Evolutionary conservation across 2,797 vertebrate genomes (phyloP), one percentile per base, ranked within the genome.

Genomic region (Pempheris klunzingeri): DNA sequence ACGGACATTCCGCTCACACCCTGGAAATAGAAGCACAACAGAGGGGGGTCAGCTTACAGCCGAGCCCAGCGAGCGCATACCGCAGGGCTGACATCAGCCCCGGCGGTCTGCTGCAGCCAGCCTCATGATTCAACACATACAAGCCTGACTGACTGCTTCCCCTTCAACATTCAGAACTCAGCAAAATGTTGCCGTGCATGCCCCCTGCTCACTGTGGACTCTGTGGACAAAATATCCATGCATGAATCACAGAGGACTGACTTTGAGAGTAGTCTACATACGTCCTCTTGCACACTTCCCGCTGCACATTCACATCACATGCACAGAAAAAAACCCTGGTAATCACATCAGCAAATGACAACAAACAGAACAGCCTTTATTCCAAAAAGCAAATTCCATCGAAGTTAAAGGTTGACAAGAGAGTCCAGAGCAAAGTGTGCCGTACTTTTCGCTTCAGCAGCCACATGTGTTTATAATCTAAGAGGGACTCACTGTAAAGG

Each of bases 1-100:
- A 98, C 96, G 96, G 98, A 99, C 98, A 99, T 99, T 95, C 97
- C 98, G 98, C 97, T 98, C 95, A 97, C 96, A 96, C 97, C 97
- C 98, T 99, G 94, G 81, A 96, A 87, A 95, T 70, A 93, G 62
- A 95, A 92, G 87, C 90, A 94, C 59, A 92, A 91, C 85, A 88
- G 79, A 88, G 71, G 78, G 75, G 57, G 77, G 78, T 91, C 84
- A 90, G 84, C 41, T 86, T 89, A 84, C 82, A 92, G 82, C 46
- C 71, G 52, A 78, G 69, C 76, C 68, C 65, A 63, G 72, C 20
- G 28, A 87, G 86, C 52, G 20, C 91, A 93, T 92, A 84, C 87
- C 87, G 54, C 64, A 80, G 76, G 65, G 78, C 86, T 92, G 91
- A 93, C 90, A 92, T 92, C 91, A 93, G 88, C 77, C 28, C 63